Percentiles rank a stretch among this genome's conserved stretches.
These are phyloP conservation scores for Plemyria rubiginata DNA, from an alignment of 2,888 invertebrate species.

Conservation along the genomic window DNA sequence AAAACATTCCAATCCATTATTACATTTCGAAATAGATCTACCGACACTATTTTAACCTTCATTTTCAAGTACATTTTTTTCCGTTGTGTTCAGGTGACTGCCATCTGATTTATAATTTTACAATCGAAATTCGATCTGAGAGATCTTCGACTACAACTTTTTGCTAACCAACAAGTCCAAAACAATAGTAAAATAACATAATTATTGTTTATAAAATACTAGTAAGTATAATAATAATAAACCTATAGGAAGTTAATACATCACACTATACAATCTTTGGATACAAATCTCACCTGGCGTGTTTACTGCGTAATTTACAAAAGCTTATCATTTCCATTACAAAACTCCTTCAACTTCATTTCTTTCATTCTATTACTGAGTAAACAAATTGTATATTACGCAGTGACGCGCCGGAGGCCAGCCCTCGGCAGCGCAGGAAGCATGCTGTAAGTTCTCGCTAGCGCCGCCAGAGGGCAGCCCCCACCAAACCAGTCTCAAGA, in stretches of 20 bases:
- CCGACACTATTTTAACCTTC: slow-evolving; percentile 45
- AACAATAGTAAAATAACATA: slow-evolving; percentile 74
- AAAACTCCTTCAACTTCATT: slow-evolving; percentile 4
- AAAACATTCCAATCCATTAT: slow-evolving; percentile 49
- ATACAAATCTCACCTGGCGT: slow-evolving; percentile 73
- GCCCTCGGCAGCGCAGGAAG: slow-evolving; percentile 16
- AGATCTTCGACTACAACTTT: slow-evolving; percentile 67
- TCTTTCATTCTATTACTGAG: background rate
- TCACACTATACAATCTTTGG: slow-evolving; percentile 83
- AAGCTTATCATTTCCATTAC: background rate
- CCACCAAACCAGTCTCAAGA: slow-evolving; percentile 72
- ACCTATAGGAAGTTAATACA: slow-evolving; percentile 79
- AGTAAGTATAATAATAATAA: slow-evolving; percentile 65
- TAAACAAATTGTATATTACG: slow-evolving; percentile 37
- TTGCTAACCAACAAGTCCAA: slow-evolving; percentile 64
- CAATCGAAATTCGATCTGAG: slow-evolving; percentile 61
- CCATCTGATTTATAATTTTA: slow-evolving; percentile 31
- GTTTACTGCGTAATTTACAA: slow-evolving; percentile 36
- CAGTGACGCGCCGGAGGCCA: slow-evolving; percentile 40
- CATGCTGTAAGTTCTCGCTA: background rate
- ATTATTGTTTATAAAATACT: slow-evolving; percentile 68
- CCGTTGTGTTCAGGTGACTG: slow-evolving; percentile 38
- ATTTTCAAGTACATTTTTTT: slow-evolving; percentile 44
- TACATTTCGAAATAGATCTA: slow-evolving; percentile 47
- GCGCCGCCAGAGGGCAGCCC: slow-evolving; percentile 32